Percentiles rank a stretch among this genome's conserved stretches.
Conservation (phyloP, 1,140 invertebrate genomes). For the Vanessa tameamea region DNA sequence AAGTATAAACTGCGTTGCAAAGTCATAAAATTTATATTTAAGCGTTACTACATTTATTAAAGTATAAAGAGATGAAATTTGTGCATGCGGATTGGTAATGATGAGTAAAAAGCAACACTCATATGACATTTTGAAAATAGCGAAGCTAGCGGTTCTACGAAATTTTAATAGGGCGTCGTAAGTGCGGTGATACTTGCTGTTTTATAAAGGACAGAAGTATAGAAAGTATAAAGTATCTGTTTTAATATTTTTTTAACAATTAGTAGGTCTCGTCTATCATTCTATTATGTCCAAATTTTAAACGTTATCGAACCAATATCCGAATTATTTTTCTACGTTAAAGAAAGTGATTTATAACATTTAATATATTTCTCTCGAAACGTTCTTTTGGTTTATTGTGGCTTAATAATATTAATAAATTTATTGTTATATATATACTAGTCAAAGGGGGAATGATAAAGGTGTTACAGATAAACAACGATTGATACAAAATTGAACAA, state of each 20-base stretch:
- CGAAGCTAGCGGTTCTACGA: neutral
- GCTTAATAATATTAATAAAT: neutral
- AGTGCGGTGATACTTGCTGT: no score
- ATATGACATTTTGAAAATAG: neutral
- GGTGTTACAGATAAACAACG: neutral
- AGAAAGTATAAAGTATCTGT: no score
- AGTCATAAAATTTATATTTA: neutral
- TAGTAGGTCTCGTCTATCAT: no score
- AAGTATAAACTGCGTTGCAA: neutral
- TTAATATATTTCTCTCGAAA: no score
- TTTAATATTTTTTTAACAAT: no score
- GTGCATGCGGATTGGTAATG: slow-evolving; percentile 10
- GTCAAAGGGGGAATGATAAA: neutral
- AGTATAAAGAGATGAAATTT: slow-evolving; percentile 10
- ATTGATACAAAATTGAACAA: no score
- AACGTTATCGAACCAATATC: no score
- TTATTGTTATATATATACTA: neutral
- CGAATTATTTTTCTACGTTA: no score
- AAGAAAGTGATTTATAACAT: no score
- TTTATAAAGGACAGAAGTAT: no score
- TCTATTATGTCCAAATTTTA: no score
- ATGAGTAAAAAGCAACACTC: slow-evolving; percentile 6
- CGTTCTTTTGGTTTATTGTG: no score
- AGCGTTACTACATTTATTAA: slow-evolving; percentile 1
- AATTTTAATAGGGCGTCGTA: neutral